Evolutionary conservation across 2,797 vertebrate species (phyloP), one percentile per base, ranked within the genome.

Genomic region (Channa striata): DNA sequence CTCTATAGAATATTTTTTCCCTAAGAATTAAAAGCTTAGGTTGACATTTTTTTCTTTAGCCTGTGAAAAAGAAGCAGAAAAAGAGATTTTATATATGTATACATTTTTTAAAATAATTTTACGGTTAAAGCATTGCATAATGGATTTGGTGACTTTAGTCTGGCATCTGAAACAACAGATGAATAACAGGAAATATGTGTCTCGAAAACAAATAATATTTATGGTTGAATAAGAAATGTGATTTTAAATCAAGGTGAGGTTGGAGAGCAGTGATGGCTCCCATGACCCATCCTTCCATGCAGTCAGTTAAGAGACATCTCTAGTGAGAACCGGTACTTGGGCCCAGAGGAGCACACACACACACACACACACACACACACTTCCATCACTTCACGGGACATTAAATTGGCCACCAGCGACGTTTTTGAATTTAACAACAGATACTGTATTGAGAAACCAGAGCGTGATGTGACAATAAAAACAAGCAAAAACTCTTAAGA

Each of bases 171-270:
- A 30, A 30, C 25, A 30, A 30, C 25, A 30, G 25, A 30, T 3
- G 25, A 30, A 30, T 4, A 16, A 20, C 53, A 19, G 70, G n/a
- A 12, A 54, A 30, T 53, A 67, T 46, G 16, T 17, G n/a, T 39
- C 34, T 61, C 17, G 13, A 44, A 46, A 30, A 67, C 30, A 17
- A 74, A 47, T 47, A 11, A 39, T 65, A 63, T 19, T 42, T 53
- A 72, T 33, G 66, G 72, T 19, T 71, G 80, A 81, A 81, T 67
- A 63, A 48, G 9, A 78, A 54, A 81, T 56, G 57, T 77, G 67
- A 90, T 9, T 42, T 51, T 87, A 72, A 88, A 77, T 66, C 53
- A 74, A 71, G 63, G 68, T 77, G 67, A n/a, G 44, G 54, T 61
- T 43, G 68, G 60, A 34, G 73, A 74, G 58, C 36, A 49, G 74